Evolutionary conservation across 23 tunicate species (phyloP).

Genomic region (Corella eumyota): DNA sequence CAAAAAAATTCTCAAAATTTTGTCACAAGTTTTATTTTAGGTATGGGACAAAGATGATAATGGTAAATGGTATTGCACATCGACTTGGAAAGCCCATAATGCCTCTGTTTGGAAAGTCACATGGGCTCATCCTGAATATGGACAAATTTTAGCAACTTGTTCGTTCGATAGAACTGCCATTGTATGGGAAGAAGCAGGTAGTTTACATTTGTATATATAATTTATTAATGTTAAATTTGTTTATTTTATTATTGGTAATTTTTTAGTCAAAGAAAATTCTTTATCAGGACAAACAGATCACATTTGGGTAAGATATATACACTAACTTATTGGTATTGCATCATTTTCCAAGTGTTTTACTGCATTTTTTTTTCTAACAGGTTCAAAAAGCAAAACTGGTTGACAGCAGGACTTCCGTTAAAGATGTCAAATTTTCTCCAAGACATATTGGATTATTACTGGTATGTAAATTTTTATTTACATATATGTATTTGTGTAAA

Average conservation of each 20-base stretch:
- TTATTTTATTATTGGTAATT: no score
- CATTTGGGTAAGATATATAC: no score
- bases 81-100: conserved; percentile 82
- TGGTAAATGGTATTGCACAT: conserved; percentile 54
- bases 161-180: conserved; percentile 81
- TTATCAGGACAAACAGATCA: no score
- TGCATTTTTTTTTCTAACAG: no score
- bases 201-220: no score
- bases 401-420: conserved; percentile 84
- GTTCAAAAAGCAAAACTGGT: conserved; percentile 62
- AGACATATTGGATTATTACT: conserved; percentile 76
- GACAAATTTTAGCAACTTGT: conserved; percentile 85
- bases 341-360: no score
- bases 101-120: conserved; percentile 81
- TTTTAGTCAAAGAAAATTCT: no score
- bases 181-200: conserved; percentile 85
- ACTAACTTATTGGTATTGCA: no score
- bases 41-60: conserved; percentile 87
- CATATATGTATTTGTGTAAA: no score
- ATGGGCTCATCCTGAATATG: conserved; percentile 97
- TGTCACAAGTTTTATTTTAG: conserved; percentile 9
- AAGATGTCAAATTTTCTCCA: conserved; percentile 89
- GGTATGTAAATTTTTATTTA: conserved; percentile 23
- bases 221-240: no score
- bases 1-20: no score